A percentile compares a stretch with the other conserved stretches of the same genome.
These are phyloP conservation scores for Nipponia nippon DNA, from an alignment of 2,113 vertebrate genomes.

Conservation along the genomic window DNA sequence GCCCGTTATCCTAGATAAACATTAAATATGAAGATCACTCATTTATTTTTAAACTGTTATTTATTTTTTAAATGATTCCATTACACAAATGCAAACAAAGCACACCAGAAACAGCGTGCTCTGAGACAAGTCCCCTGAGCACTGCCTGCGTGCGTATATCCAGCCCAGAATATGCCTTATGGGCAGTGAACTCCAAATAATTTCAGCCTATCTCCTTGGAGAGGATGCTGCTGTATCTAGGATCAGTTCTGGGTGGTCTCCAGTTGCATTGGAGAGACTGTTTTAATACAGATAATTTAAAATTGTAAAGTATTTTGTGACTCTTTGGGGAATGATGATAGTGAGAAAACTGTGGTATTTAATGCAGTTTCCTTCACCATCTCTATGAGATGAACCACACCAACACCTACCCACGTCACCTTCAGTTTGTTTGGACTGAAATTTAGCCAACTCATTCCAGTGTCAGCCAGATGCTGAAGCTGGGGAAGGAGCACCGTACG, in stretches of 20 bases:
- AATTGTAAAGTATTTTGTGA: not conserved
- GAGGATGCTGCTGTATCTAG: not conserved
- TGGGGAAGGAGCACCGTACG: not conserved
- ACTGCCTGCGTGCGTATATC: not conserved
- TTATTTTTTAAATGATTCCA: constrained; percentile 52
- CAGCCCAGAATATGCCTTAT: not conserved
- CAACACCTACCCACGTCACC: not conserved
- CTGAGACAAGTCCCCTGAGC: constrained; percentile 17
- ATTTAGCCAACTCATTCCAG: not conserved
- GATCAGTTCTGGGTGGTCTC: constrained; percentile 45
- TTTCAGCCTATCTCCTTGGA: constrained; percentile 20
- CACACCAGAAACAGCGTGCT: not conserved
- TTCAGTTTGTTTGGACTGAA: not conserved
- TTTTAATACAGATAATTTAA: not conserved
- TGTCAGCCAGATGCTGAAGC: not conserved
- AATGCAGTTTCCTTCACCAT: not conserved
- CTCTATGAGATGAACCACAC: not conserved
- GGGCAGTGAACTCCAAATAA: not conserved
- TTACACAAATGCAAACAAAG: constrained; percentile 51
- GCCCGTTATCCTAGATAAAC: constrained; percentile 25
- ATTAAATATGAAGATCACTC: not conserved
- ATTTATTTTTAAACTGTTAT: constrained; percentile 56
- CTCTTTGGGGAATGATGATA: not conserved
- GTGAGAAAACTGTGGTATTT: not conserved
- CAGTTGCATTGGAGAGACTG: not conserved